Conservation (phyloP, 2,797 vertebrate genomes). For the Enteromius viviparus region DNA sequence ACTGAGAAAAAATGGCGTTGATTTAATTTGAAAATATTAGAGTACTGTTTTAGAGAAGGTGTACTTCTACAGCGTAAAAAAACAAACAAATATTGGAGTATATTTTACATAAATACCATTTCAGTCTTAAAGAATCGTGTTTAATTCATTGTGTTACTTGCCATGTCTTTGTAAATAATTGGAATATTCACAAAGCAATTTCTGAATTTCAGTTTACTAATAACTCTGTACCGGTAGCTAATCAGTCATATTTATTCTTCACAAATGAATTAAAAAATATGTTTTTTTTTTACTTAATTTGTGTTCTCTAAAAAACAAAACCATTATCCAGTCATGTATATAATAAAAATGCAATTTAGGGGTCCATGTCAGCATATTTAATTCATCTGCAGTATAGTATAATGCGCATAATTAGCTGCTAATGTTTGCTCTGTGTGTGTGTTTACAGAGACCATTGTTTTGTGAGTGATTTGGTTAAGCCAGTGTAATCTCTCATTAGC, state of each 20-base stretch:
- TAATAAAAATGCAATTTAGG: background rate
- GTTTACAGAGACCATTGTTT: slow-evolving; percentile 50
- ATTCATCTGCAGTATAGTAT: slow-evolving; percentile 28
- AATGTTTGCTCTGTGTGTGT: slow-evolving; percentile 52
- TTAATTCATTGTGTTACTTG: background rate
- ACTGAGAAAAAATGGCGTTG: slow-evolving; percentile 46
- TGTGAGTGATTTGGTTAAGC: slow-evolving; percentile 66
- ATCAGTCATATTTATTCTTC: background rate
- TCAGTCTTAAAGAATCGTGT: background rate
- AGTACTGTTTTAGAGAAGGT: background rate
- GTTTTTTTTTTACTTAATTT: background rate
- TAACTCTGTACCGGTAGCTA: too few relatives aligned
- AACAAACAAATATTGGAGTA: background rate
- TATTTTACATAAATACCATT: background rate
- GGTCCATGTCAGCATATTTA: slow-evolving; percentile 46
- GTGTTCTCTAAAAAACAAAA: too few relatives aligned
- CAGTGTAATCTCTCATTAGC: slow-evolving; percentile 69
- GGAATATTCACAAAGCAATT: background rate
- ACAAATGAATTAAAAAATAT: background rate
- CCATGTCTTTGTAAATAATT: background rate
- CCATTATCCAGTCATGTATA: background rate
- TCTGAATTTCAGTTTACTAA: background rate
- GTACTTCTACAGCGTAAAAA: background rate
- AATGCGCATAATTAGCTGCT: slow-evolving; percentile 41
- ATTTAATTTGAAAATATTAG: background rate